Conservation (phyloP, 2,888 invertebrate genomes). For the Leucoptera coffeella region DNA sequence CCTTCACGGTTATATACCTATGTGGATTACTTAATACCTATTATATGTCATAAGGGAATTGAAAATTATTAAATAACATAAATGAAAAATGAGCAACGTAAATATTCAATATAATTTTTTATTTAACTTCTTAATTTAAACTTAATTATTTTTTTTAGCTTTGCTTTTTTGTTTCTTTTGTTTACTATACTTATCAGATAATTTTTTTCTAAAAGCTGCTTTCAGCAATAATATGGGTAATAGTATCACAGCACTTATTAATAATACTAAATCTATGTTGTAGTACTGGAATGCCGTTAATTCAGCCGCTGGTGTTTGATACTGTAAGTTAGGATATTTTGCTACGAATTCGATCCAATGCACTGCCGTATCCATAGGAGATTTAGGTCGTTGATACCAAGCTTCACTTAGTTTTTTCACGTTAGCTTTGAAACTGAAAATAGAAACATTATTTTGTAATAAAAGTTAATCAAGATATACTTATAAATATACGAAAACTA, state of each 20-base stretch:
- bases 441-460: constrained; percentile 1
- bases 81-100: too few relatives aligned
- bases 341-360: constrained; percentile 62
- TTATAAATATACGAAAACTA: too few relatives aligned
- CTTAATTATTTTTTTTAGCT: too few relatives aligned
- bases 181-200: neutral
- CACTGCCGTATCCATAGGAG: constrained; percentile 53
- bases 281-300: constrained; percentile 48
- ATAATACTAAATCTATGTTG: constrained; percentile 20
- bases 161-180: constrained; percentile 2
- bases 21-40: too few relatives aligned
- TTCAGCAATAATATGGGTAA: neutral
- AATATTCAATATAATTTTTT: too few relatives aligned
- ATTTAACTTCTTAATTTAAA: too few relatives aligned
- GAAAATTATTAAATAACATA: too few relatives aligned
- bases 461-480: neutral
- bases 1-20: neutral
- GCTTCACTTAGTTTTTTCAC: constrained; percentile 41
- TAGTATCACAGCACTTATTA: constrained; percentile 8
- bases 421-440: constrained; percentile 28
- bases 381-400: constrained; percentile 54
- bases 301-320: constrained; percentile 46
- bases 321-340: constrained; percentile 34
- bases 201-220: neutral
- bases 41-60: too few relatives aligned